Evolutionary conservation across 2,113 vertebrate species (phyloP).

Genomic region (Colinus virginianus): DNA sequence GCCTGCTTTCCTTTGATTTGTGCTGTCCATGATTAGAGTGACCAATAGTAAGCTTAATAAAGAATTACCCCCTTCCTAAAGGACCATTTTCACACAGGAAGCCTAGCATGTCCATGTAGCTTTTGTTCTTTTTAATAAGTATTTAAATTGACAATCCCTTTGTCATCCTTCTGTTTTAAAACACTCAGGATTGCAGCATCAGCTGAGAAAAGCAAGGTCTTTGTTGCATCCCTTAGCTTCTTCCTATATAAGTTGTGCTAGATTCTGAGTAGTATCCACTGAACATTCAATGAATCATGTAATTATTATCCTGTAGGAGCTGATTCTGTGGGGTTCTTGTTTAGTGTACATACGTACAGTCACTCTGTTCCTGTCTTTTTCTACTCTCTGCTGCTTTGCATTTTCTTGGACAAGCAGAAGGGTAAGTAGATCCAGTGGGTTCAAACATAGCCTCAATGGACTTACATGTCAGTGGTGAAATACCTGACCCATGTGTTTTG

Average conservation of each 20-base stretch:
- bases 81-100: rapidly evolving
- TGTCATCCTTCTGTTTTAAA: not conserved
- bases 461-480: not conserved
- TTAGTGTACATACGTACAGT: not conserved
- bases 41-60: not conserved
- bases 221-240: not conserved
- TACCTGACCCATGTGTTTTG: not conserved
- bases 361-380: not conserved
- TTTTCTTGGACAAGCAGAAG: not conserved
- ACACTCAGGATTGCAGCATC: not conserved
- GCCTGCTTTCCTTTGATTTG: not conserved
- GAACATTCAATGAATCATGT: not conserved
- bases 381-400: not conserved
- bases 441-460: not conserved
- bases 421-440: not conserved
- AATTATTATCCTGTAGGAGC: not conserved
- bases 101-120: not conserved
- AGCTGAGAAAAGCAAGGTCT: not conserved
- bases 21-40: not conserved
- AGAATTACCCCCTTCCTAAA: not conserved
- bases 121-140: not conserved
- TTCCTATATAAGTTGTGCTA: not conserved
- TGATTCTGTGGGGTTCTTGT: not conserved
- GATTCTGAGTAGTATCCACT: not conserved
- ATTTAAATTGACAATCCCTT: not conserved